Percentiles rank a stretch among this genome's conserved stretches.
Evolutionary conservation across 2,888 invertebrate species (phyloP).

Genomic region (Trachelus tabidus): DNA sequence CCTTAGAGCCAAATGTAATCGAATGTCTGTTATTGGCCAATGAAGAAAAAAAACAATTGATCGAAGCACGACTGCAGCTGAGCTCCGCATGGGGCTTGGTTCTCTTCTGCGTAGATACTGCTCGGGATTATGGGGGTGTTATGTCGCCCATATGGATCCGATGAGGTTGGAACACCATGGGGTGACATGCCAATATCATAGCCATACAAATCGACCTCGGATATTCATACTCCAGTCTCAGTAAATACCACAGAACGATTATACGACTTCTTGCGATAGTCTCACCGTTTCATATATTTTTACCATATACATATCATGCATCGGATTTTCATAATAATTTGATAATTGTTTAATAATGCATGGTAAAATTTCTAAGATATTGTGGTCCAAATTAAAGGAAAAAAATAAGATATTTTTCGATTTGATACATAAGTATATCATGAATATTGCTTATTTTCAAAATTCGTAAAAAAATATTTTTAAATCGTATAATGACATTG

Average conservation of each 20-base stretch:
- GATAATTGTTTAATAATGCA: background rate
- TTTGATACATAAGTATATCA: background rate
- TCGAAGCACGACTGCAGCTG: slow-evolving; percentile 18
- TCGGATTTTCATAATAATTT: background rate
- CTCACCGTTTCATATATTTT: background rate
- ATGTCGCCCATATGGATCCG: background rate
- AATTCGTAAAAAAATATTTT: background rate
- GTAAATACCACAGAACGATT: slow-evolving; percentile 27
- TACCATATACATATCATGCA: background rate
- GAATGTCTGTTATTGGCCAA: slow-evolving; percentile 16
- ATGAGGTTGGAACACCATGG: slow-evolving; percentile 31
- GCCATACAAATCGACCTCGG: slow-evolving; percentile 33
- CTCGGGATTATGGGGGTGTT: slow-evolving; percentile 4
- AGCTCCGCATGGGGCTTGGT: slow-evolving; percentile 8
- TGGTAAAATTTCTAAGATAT: background rate
- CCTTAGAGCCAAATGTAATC: slow-evolving; percentile 14
- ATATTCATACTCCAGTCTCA: slow-evolving; percentile 39
- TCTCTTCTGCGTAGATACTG: background rate
- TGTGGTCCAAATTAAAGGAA: background rate
- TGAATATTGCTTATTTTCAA: background rate
- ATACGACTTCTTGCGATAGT: background rate
- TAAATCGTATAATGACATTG: background rate
- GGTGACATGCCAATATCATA: slow-evolving; percentile 38
- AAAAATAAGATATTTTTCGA: background rate
- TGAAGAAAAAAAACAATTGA: slow-evolving; percentile 21